Conservation (phyloP, 1,140 invertebrate species). For the Apolygus lucorum region DNA sequence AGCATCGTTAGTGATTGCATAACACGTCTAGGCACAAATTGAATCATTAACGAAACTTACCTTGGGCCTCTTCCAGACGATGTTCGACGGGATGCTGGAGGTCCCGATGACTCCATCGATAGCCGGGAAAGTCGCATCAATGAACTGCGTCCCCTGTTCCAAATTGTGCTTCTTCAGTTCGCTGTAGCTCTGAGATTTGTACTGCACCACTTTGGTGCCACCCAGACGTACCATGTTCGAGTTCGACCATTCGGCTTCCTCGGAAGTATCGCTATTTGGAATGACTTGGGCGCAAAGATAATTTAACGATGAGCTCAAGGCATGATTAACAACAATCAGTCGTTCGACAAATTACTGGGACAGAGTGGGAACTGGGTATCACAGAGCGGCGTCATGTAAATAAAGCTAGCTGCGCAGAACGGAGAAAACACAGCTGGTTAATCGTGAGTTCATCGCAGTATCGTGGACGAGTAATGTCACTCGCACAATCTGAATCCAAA, state of each 20-base stretch:
- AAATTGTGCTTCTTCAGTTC: conserved; percentile 30
- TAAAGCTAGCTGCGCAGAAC: not conserved
- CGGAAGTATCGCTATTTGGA: no score
- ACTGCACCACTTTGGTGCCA: conserved; percentile 20
- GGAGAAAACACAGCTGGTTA: not conserved
- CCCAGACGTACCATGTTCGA: conserved; percentile 2
- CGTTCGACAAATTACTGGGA: no score
- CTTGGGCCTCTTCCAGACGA: conserved; percentile 33
- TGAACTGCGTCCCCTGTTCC: conserved; percentile 28
- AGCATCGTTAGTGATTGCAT: no score
- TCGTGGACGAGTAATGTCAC: no score
- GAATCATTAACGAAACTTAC: no score
- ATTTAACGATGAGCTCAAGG: no score
- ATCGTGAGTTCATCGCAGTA: no score
- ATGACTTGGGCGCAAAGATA: no score
- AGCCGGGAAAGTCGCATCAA: conserved; percentile 32
- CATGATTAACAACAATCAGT: not conserved
- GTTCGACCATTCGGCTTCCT: no score
- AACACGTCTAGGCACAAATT: no score
- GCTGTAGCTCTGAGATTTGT: conserved; percentile 31
- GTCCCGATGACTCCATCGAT: conserved; percentile 29
- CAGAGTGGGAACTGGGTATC: no score
- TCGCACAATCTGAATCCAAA: not conserved
- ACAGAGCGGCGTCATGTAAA: no score
- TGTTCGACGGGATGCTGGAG: conserved; percentile 26